A percentile compares a stretch with the other conserved stretches of the same genome.
phyloP scores from a whole-genome alignment of 2,797 vertebrate species.

The Diceros bicornis region DNA sequence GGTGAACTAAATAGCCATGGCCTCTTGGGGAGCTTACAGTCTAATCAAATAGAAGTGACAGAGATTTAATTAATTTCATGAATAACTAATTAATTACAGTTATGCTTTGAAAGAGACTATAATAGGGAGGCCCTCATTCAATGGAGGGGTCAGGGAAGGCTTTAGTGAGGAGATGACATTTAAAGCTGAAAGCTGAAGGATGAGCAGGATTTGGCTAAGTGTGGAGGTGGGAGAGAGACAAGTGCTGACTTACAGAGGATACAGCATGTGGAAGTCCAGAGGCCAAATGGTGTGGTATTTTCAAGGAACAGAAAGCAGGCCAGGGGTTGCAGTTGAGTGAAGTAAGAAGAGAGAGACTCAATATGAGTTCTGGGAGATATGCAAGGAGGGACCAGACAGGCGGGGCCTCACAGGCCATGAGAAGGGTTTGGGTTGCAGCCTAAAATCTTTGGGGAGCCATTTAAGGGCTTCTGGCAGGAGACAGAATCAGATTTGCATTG shows the following conservation, averaged over 20 bases:
- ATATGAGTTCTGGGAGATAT: neutral
- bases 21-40: neutral
- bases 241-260: neutral
- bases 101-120: slow-evolving; percentile 46
- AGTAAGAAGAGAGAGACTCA: neutral
- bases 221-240: neutral
- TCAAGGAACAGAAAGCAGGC: slow-evolving; percentile 20
- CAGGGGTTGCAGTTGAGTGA: neutral
- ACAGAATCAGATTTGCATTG: slow-evolving; percentile 20
- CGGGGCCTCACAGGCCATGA: neutral
- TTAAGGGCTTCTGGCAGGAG: neutral
- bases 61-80: slow-evolving; percentile 6
- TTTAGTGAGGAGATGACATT: slow-evolving; percentile 27
- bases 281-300: neutral
- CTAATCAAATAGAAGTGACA: neutral
- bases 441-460: neutral
- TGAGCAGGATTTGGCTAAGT: neutral
- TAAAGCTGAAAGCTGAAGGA: neutral
- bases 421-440: neutral
- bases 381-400: neutral
- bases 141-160: neutral
- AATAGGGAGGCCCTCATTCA: neutral
- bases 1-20: neutral
- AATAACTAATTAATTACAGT: slow-evolving; percentile 30
- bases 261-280: neutral